These are phyloP conservation scores for Zelostemma sp. DNA, from an alignment of 1,140 invertebrate species.

Conservation along the genomic window DNA sequence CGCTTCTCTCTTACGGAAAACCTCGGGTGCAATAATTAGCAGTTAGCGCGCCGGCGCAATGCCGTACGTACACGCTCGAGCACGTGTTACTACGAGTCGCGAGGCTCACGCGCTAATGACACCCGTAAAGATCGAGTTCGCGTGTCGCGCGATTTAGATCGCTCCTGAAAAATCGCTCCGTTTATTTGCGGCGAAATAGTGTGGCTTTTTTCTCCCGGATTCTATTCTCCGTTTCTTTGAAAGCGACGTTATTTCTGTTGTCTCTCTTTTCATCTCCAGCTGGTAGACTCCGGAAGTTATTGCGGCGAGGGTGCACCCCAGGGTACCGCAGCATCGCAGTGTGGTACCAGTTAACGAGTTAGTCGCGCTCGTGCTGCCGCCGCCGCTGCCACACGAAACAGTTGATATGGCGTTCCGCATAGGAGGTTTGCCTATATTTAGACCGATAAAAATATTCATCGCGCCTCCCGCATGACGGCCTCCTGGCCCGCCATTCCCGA, in stretches of 20 bases:
- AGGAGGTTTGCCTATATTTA: slow-evolving; percentile 67
- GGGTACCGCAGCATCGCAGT: slow-evolving; percentile 43
- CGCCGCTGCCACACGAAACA: slow-evolving; percentile 15
- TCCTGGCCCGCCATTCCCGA: slow-evolving; percentile 64
- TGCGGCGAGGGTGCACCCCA: slow-evolving; percentile 53
- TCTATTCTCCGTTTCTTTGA: too few species aligned
- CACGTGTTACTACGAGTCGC: slow-evolving; percentile 26
- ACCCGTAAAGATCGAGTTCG: too few species aligned
- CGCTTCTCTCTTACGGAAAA: slow-evolving; percentile 25
- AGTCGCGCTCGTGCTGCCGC: slow-evolving; percentile 46
- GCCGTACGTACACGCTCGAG: slow-evolving; percentile 12
- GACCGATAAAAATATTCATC: slow-evolving; percentile 68
- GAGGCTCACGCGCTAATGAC: neutral
- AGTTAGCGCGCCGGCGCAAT: slow-evolving; percentile 13
- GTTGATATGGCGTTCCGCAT: slow-evolving; percentile 57
- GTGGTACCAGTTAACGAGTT: slow-evolving; percentile 55
- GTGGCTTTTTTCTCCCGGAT: too few species aligned
- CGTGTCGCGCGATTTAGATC: slow-evolving; percentile 21
- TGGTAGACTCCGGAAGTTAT: slow-evolving; percentile 47
- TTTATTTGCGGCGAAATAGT: too few species aligned
- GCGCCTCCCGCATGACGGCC: slow-evolving; percentile 66
- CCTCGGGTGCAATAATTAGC: slow-evolving; percentile 28
- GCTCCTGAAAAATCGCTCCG: neutral
- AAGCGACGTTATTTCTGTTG: too few species aligned
- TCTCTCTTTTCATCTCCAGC: slow-evolving; percentile 18